Conservation (phyloP, 2,888 invertebrate genomes). For the Drosophila nigritarsus region DNA sequence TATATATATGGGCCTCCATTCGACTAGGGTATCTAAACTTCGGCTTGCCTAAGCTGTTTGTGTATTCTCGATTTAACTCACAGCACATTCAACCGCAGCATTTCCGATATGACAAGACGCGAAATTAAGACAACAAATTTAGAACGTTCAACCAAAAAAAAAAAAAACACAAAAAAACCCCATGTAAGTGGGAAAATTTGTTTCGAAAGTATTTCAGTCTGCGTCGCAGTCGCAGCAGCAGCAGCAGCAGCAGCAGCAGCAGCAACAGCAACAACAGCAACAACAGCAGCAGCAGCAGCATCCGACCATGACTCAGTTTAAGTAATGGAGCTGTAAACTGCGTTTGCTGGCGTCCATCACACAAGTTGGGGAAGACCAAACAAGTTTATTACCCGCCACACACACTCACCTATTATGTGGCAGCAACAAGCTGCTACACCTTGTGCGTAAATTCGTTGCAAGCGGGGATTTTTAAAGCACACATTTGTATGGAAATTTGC, state of each 20-base stretch:
- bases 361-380: slow-evolving; percentile 66
- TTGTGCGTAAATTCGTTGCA: slow-evolving; percentile 15
- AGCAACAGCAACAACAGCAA: background rate
- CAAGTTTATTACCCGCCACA: slow-evolving; percentile 15
- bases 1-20: background rate
- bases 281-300: background rate
- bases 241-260: background rate
- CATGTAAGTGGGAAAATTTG: slow-evolving; percentile 75
- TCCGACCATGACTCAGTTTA: slow-evolving; percentile 70
- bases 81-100: slow-evolving; percentile 53
- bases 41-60: background rate
- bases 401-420: slow-evolving; percentile 14
- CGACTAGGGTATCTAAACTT: background rate
- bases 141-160: slow-evolving; percentile 60
- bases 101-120: slow-evolving; percentile 65
- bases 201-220: slow-evolving; percentile 64
- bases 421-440: slow-evolving; percentile 11
- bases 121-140: slow-evolving; percentile 32
- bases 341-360: slow-evolving; percentile 54
- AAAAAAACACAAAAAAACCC: slow-evolving; percentile 53
- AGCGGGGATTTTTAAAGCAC: slow-evolving; percentile 38
- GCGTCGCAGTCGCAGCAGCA: background rate
- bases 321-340: slow-evolving; percentile 14
- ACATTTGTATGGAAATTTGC: background rate
- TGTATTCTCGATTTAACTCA: slow-evolving; percentile 4